Conservation (phyloP, 2,888 invertebrate species). For the Philereme vetulata region DNA sequence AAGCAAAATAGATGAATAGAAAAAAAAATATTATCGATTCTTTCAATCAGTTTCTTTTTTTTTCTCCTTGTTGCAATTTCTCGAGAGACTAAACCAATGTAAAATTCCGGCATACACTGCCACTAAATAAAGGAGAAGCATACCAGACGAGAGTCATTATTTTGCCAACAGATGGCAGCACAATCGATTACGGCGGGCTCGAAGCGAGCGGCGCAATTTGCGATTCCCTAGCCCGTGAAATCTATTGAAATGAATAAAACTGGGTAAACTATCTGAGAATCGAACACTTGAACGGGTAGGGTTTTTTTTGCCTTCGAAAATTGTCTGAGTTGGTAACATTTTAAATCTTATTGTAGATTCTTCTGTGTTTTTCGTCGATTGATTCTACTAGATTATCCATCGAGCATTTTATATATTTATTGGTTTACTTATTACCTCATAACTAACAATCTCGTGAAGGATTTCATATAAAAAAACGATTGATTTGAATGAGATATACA, state of each 20-base stretch:
- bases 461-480: too few relatives aligned
- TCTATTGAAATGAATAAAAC: slow-evolving; percentile 81
- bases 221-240: slow-evolving; percentile 75
- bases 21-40: too few relatives aligned
- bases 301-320: slow-evolving; percentile 25
- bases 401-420: too few relatives aligned
- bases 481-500: too few relatives aligned
- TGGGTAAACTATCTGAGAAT: slow-evolving; percentile 60
- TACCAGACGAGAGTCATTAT: slow-evolving; percentile 79
- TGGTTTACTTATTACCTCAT: too few relatives aligned
- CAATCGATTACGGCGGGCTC: slow-evolving; percentile 74
- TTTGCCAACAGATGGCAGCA: slow-evolving; percentile 81
- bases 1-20: too few relatives aligned
- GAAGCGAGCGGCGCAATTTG: slow-evolving; percentile 76
- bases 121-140: slow-evolving; percentile 63
- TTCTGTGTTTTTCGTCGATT: too few relatives aligned
- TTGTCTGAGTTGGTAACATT: slow-evolving; percentile 26
- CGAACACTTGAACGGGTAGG: slow-evolving; percentile 60
- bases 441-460: too few relatives aligned
- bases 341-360: neutral
- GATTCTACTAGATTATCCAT: too few relatives aligned
- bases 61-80: neutral
- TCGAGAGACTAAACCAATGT: slow-evolving; percentile 10
- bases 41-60: neutral
- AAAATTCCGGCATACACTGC: slow-evolving; percentile 47